phyloP scores from a whole-genome alignment of 2,888 invertebrate genomes.

The Melanostoma mellinum region DNA sequence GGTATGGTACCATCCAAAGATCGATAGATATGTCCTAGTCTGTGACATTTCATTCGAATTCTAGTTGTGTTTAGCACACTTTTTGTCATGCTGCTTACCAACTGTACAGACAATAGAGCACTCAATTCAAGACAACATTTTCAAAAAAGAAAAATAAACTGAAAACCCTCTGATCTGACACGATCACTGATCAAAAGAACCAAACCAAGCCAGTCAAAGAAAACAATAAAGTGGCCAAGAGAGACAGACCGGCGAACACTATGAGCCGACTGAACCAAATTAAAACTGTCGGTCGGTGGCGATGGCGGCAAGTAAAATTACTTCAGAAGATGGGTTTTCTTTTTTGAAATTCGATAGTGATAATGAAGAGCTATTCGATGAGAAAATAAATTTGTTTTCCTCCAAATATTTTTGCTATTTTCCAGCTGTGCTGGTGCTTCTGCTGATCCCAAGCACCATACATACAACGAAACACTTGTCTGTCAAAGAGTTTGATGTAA shows the following conservation, averaged over 20 bases:
- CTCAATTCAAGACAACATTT: constrained; percentile 34
- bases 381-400: constrained; percentile 72
- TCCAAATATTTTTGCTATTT: constrained; percentile 73
- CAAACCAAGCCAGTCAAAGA: constrained; percentile 44
- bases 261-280: constrained; percentile 56
- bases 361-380: constrained; percentile 73
- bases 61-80: constrained; percentile 58
- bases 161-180: constrained; percentile 57
- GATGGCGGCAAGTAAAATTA: constrained; percentile 55
- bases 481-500: constrained; percentile 71
- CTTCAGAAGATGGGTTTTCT: constrained; percentile 57
- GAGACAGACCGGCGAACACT: constrained; percentile 46
- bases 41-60: constrained; percentile 63
- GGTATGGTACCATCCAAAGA: constrained; percentile 70
- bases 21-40: constrained; percentile 60
- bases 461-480: constrained; percentile 60
- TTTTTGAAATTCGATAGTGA: constrained; percentile 72
- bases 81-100: constrained; percentile 62
- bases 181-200: constrained; percentile 69
- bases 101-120: constrained; percentile 49
- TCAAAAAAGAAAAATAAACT: constrained; percentile 36
- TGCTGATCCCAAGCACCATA: constrained; percentile 8
- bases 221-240: constrained; percentile 62
- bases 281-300: constrained; percentile 63
- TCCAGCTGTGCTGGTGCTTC: constrained; percentile 55